Conservation (phyloP, 2,888 invertebrate species). For the Dascillus cervinus region DNA sequence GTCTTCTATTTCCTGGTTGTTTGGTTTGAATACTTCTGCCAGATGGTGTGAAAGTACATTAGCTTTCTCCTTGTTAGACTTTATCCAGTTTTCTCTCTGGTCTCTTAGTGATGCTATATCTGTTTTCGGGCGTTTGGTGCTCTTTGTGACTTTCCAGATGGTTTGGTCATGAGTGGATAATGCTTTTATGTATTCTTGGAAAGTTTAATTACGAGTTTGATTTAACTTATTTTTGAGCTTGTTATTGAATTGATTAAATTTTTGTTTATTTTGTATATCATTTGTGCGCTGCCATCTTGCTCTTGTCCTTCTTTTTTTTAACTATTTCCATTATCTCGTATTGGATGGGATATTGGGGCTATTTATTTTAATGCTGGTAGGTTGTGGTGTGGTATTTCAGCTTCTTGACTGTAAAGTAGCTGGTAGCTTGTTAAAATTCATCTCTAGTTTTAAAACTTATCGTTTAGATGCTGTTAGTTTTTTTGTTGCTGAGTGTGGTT, state of each 20-base stretch:
- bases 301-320: slow-evolving; percentile 1
- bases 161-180: slow-evolving; percentile 2
- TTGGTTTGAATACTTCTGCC: slow-evolving; percentile 1
- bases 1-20: too few species aligned
- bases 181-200: slow-evolving; percentile 4
- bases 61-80: slow-evolving; percentile 3
- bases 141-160: slow-evolving; percentile 1
- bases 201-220: slow-evolving; percentile 1
- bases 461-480: slow-evolving; percentile 2
- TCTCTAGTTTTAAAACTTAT: slow-evolving; percentile 4
- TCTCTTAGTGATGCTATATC: slow-evolving; percentile 1
- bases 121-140: slow-evolving; percentile 1
- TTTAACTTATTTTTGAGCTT: slow-evolving; percentile 2
- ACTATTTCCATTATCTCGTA: slow-evolving; percentile 3
- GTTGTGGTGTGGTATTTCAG: slow-evolving; percentile 1
- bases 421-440: slow-evolving; percentile 4
- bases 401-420: slow-evolving; percentile 1
- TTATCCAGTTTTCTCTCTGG: slow-evolving; percentile 3
- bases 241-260: slow-evolving; percentile 3
- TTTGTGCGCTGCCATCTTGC: slow-evolving; percentile 2
- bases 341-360: slow-evolving; percentile 4
- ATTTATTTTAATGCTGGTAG: slow-evolving; percentile 4
- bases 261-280: slow-evolving; percentile 1
- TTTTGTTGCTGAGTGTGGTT: slow-evolving; percentile 1
- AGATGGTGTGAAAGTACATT: slow-evolving; percentile 2